Evolutionary conservation across 2,113 vertebrate genomes (phyloP), one percentile per base, ranked within the genome.

Genomic region (Uria lomvia): DNA sequence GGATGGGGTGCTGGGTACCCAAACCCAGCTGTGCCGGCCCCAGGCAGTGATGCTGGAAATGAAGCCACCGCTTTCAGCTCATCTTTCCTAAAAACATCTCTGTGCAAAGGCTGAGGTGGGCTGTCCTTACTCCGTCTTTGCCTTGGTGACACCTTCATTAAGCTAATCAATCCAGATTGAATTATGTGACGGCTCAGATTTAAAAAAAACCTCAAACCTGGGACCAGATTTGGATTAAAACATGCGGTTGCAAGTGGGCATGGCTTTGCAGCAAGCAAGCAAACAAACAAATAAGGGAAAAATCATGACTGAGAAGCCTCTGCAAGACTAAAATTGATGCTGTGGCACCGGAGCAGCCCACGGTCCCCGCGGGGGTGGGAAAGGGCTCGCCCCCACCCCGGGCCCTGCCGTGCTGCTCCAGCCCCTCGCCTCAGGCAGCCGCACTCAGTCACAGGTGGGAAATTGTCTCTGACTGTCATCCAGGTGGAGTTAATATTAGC

Each of bases 331-430:
- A 79, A 84, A 73, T 43, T 6, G 34, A 36, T 75, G 49, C n/a
- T 49, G 49, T 1, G 7, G 53, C 60, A 53, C 27, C 1, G 0
- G 47, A 40, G 63, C 19, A 32, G 24, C 27, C 66, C 67, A 38
- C 0, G 0, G 45, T 6, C 18, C 52, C 32, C 0, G 0, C 2
- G 2, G 50, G 38, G 23, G 1, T 55, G 40, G 52, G 63, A 66
- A 45, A 11, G 24, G 56, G 22, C 60, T 81, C 30, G 1, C 29
- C 52, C n/a, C 38, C 45, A 23, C 43, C 60, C 4, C 6, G 3
- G 20, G 42, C 66, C 42, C 29, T 27, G 26, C 26, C 1, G 0
- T 3, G 36, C 7, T 6, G 29, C 27, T 53, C 27, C 79, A 73
- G 42, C 53, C 23, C 38, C 30, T 36, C 2, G 4, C 47, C 16